Base-by-base conservation (phyloP, 2,888 invertebrate genomes). In the Tinea trinotella region DNA sequence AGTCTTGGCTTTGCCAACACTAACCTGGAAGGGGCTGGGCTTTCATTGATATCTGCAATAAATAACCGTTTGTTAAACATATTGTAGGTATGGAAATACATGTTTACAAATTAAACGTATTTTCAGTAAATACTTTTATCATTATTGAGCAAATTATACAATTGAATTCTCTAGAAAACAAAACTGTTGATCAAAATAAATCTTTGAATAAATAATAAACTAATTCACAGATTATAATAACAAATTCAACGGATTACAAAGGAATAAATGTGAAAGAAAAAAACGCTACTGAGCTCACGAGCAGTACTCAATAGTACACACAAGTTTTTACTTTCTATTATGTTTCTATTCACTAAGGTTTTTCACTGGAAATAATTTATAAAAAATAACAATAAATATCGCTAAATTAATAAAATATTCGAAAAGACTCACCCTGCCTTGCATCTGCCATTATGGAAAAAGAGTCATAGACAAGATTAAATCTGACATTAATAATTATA, bases 1-100 rank as follows among this genome's bases (percentile, higher is more conserved):
- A 85, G 74, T 18, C 83, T 68, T 10, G 85, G 84, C 60, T 83
- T 85, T 3, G 85, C 85, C 61, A 85, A 62, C 22, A 84, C 81
- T 60, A 82, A 74, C 57, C 78, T 65, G 19, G 82, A 74, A 59
- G 79, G 82, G 36, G 76, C 62, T 55, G 80, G 70, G 48, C 78
- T 80, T 78, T 78, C 82, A 60, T 64, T 58, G 50, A 59, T 52
- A 19, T 59, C 84, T 83, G 58, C 49, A 62, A 63, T 40, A 40
- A 40, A 40, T n/a, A 40, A n/a, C n/a, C n/a, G n/a, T n/a, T n/a
- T n/a, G n/a, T n/a, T n/a, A n/a, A n/a, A n/a, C n/a, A n/a, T n/a
- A n/a, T n/a, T n/a, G n/a, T n/a, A n/a, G n/a, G n/a, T n/a, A n/a
- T n/a, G n/a, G n/a, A 40, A 40, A 13, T 3, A n/a, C 40, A 40